phyloP scores from a whole-genome alignment of 2,888 invertebrate genomes.

The Stenotaenia linearis region DNA sequence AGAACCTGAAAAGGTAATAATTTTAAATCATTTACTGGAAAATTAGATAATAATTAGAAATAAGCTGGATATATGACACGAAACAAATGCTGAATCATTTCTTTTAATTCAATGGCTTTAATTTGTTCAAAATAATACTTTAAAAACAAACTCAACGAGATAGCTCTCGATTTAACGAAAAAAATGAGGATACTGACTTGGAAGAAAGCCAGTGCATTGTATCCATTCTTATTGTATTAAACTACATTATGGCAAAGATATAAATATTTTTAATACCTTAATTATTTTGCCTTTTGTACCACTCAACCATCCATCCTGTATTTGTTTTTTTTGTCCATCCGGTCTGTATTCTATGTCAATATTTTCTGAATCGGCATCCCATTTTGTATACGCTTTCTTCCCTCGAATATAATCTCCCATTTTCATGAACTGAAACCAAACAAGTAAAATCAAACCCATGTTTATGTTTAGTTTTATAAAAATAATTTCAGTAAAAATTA shows the following conservation, averaged over 20 bases:
- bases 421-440: not conserved
- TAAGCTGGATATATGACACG: not conserved
- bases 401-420: conserved; percentile 38
- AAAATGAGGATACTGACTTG: not conserved
- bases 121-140: not conserved
- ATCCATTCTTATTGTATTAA: no score
- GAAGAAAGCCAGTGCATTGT: not conserved
- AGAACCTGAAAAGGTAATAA: conserved; percentile 26
- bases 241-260: not conserved
- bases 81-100: not conserved
- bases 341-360: conserved; percentile 37
- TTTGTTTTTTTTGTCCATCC: conserved; percentile 26
- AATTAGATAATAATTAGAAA: not conserved
- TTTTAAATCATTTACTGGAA: not conserved
- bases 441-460: no score
- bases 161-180: not conserved
- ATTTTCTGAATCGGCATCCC: conserved; percentile 38
- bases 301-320: conserved; percentile 33
- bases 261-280: conserved; percentile 32
- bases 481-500: no score
- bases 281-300: conserved; percentile 37
- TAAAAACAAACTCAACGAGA: not conserved
- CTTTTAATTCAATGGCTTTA: not conserved
- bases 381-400: conserved; percentile 38
- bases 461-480: no score